Conservation (phyloP, 1,140 invertebrate genomes). For the Oppia nitens region DNA sequence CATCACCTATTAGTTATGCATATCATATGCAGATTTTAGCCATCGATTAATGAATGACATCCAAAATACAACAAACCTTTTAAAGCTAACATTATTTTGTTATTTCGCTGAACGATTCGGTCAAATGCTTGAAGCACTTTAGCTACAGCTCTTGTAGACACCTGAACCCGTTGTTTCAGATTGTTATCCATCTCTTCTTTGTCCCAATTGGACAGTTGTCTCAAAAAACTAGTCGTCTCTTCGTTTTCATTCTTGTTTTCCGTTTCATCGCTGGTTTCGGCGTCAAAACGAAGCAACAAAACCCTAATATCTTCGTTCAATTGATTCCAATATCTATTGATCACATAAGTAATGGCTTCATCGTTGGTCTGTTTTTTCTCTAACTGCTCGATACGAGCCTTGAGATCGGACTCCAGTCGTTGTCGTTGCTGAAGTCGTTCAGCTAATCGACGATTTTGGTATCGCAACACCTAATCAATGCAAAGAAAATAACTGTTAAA, state of each 20-base stretch:
- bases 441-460: constrained; percentile 89
- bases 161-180: constrained; percentile 72
- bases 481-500: background rate
- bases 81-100: constrained; percentile 69
- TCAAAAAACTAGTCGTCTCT: constrained; percentile 86
- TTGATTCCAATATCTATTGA: constrained; percentile 96
- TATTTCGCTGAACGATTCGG: constrained; percentile 75
- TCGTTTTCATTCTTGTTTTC: constrained; percentile 59
- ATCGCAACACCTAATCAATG: constrained; percentile 33
- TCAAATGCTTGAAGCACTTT: constrained; percentile 88
- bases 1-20: background rate
- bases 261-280: constrained; percentile 83
- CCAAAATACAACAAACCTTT: constrained; percentile 47
- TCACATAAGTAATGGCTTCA: constrained; percentile 91
- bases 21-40: no score
- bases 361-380: constrained; percentile 93
- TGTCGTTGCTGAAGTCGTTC: constrained; percentile 74
- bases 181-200: constrained; percentile 92
- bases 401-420: constrained; percentile 67
- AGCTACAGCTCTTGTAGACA: constrained; percentile 57
- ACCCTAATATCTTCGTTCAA: constrained; percentile 91
- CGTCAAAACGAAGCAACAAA: constrained; percentile 84
- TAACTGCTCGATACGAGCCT: constrained; percentile 83
- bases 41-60: constrained; percentile 15
- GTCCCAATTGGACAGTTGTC: constrained; percentile 94